Base-by-base conservation (phyloP, 1,140 invertebrate genomes). In the Contarinia nasturtii region DNA sequence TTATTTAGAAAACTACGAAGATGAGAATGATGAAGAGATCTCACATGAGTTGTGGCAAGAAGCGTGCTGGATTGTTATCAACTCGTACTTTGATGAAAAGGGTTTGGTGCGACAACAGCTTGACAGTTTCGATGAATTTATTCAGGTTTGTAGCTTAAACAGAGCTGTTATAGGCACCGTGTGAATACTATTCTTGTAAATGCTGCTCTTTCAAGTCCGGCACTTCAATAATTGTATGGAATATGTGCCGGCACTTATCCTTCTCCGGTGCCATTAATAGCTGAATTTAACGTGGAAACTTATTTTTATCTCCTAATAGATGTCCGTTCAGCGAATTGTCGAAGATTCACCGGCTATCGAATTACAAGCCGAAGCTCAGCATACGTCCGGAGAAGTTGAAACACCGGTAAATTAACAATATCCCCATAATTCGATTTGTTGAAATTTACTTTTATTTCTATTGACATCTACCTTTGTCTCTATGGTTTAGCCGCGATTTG, bases 11-110 rank as follows among this genome's bases (percentile, higher is more conserved):
- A 44, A 21, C 37, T 80, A 74, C 60, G 79, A 80, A 48, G 80
- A 82, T 55, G 82, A 84, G 53, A 82, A 88, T 53, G 72, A 72
- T 12, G 84, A 87, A 62, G 90, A 95, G 67, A 92, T 96, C 55
- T 91, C 89, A 12, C 80, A 87, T 14, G 90, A 95, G 60, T 67
- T 95, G 47, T 97, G 92, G 92, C 91, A 98, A 68, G 95, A 98
- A 74, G 94, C 94, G n/a, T 98, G 93, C 59, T 98, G 95, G 95
- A 95, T 97, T 63, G 93, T 98, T 38, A 98, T 98, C 56, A 94
- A 92, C 59, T 89, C 94, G 2, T 98, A 98, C 67, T 98, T 98
- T 67, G 94, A 98, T 64, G 94, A 98, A 63, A 98, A 98, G 70
- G 94, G 89, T 66, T 72, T 98, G 40, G 94, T 98, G n/a, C 75